phyloP scores from a whole-genome alignment of 2,113 vertebrate genomes.

The Gallinago jamesoni region DNA sequence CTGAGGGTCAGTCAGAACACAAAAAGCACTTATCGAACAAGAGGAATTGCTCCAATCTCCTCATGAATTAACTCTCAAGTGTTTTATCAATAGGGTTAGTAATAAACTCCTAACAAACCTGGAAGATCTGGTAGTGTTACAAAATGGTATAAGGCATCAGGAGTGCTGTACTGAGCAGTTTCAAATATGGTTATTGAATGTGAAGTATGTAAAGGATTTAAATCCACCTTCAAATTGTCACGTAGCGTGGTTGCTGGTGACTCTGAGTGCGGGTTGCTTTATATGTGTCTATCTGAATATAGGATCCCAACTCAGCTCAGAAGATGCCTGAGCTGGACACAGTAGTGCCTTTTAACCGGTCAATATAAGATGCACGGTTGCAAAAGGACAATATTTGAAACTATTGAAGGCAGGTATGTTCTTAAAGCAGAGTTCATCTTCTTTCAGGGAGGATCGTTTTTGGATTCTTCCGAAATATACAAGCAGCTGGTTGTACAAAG shows the following conservation, averaged over 20 bases:
- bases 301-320: neutral
- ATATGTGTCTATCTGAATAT: accelerated
- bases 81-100: neutral
- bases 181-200: accelerated
- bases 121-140: neutral
- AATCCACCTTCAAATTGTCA: neutral
- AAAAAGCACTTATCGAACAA: neutral
- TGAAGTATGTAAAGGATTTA: neutral
- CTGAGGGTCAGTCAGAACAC: neutral
- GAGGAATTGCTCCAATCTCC: neutral
- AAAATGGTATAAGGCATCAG: neutral
- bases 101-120: neutral
- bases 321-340: neutral
- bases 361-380: neutral
- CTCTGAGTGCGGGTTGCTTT: neutral
- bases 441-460: neutral
- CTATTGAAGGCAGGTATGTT: neutral
- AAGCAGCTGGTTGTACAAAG: neutral
- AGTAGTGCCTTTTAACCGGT: neutral
- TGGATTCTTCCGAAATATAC: neutral
- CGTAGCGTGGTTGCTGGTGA: neutral
- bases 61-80: neutral
- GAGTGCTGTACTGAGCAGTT: neutral
- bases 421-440: neutral
- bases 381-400: neutral